Evolutionary conservation across 2,797 vertebrate genomes (phyloP), one percentile per base, ranked within the genome.

Genomic region (Diceros bicornis): DNA sequence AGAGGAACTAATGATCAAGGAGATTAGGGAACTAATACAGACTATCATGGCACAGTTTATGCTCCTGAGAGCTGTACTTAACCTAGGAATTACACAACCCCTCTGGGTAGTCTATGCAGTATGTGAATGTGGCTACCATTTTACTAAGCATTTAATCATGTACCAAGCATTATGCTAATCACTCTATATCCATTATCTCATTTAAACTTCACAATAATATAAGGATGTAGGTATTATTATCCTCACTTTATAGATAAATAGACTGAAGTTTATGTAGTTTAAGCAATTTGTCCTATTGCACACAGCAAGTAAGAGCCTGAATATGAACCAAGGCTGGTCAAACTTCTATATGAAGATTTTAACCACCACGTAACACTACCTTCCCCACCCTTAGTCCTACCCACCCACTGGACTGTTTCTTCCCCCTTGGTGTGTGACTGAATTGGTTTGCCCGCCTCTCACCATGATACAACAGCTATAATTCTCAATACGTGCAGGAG

Each of bases 141-240:
- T 90, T 86, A 69, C 64, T 59, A 74, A 79, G 72, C 12, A 18
- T 71, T 84, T 89, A 50, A 77, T 78, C 18, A 64, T 11, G 23
- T 44, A 27, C 55, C 52, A 77, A 69, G 29, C 32, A 52, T 25
- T 34, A 1, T 89, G 32, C n/a, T 74, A 32, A 69, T 87, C n/a
- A 62, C 13, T 88, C 90, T 88, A 87, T n/a, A 86, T 50, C 50
- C 18, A 86, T 25, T 20, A 61, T 86, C 34, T 92, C 84, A 90
- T 50, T 88, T 62, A 92, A 94, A 82, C 41, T 95, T 97, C 52
- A 94, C 59, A 96, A 71, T 62, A 96, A 85, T 59, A 64, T 47
- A 23, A 96, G 32, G 25, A 87, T 87, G 7, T 52, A 44, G 12
- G 25, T 61, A 78, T 68, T 86, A 55, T 59, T 62, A 57, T 52